Conservation (phyloP, 2,888 invertebrate genomes). For the Hyalella azteca region DNA sequence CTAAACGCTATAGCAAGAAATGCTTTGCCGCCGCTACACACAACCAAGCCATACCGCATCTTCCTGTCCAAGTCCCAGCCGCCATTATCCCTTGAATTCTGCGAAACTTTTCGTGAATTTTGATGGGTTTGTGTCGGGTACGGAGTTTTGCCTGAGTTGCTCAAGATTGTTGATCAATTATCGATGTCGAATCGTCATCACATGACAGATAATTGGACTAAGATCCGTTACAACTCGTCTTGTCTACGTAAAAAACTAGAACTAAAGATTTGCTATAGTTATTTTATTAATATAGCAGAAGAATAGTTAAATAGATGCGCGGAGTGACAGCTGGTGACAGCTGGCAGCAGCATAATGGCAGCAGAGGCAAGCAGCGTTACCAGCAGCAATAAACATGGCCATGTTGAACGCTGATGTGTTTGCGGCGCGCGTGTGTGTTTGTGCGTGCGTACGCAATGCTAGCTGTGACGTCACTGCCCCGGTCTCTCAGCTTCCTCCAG, state of each 20-base stretch:
- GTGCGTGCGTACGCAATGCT: conserved; percentile 9
- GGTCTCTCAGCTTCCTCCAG: conserved; percentile 31
- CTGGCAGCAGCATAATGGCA: too few relatives aligned
- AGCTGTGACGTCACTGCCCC: conserved; percentile 33
- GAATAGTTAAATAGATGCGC: not conserved
- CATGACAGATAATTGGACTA: not conserved
- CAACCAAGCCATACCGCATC: not conserved
- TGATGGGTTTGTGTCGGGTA: not conserved
- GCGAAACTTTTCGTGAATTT: not conserved
- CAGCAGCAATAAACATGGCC: conserved; percentile 11
- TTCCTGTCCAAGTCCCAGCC: not conserved
- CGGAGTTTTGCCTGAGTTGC: not conserved
- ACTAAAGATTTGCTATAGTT: not conserved
- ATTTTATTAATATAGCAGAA: not conserved
- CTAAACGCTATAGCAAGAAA: conserved; percentile 12
- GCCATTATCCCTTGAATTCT: not conserved
- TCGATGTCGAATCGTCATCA: not conserved
- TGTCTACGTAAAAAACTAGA: not conserved
- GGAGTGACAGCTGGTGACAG: too few relatives aligned
- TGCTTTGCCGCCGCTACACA: not conserved
- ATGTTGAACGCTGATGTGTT: conserved; percentile 33
- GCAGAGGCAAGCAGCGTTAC: not conserved
- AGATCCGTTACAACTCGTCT: not conserved
- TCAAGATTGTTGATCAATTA: not conserved
- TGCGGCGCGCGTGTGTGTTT: conserved; percentile 33